Base-by-base conservation (phyloP, 35 echinoderm and acorn worm species). In the Apostichopus californicus region DNA sequence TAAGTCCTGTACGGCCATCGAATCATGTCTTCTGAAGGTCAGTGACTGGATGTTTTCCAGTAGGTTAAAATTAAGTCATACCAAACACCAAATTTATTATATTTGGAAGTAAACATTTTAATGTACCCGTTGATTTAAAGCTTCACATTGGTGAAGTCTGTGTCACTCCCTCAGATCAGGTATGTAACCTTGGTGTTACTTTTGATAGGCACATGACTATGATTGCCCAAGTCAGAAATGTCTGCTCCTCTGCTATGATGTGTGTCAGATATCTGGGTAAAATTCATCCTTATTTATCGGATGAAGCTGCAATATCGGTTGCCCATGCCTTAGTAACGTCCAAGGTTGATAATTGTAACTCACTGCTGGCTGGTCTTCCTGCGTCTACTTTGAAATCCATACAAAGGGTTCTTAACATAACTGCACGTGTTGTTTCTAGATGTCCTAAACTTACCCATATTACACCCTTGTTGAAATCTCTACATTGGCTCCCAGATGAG, bases 1-100 rank as follows among this genome's bases (percentile, higher is more conserved):
- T 46, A 81, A 13, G 78, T 81, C 78, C 78, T 81, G 78, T 46
- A 28, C 17, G 25, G 20, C 13, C 13, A 20, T 28, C 14, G 78
- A 81, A 81, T 81, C 7, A 9, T 81, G 78, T 52, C 12, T 81
- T 81, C 6, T 46, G 25, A 81, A 81, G 7, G 78, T 54, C 6
- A 24, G 24, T 46, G 78, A 81, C 78, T 81, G 20, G 78, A 81
- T 81, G 78, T 81, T 81, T 81, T 81, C 25, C 4, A 81, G 52
- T 28, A 24, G 0, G 52, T 13, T 81, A 81, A 81, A 81, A 23
- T 12, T 81, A 13, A 81, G 52, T 81, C 12, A 53, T 46, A 14
- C 21, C 78, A 81, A 81, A 81, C 78, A 81, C 78, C 13, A 28
- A 81, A 81, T 81, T 46, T 46, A 46, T 81, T 81, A 46, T 46